Percentiles rank a stretch among this genome's conserved stretches.
phyloP scores from a whole-genome alignment of 2,888 invertebrate genomes.

The Diogma glabrata region DNA sequence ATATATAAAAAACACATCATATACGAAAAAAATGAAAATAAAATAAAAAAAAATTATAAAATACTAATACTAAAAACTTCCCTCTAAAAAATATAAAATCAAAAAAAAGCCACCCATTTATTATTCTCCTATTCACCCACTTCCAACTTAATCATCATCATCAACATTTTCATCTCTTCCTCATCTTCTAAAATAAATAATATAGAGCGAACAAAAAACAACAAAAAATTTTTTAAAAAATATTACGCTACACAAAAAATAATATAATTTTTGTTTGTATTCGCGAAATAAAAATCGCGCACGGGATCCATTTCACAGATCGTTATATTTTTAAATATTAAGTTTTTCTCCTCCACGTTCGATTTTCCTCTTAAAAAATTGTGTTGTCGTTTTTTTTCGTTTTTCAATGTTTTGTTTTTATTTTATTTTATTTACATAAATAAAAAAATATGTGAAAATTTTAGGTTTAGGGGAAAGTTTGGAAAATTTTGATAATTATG shows the following conservation, averaged over 20 bases:
- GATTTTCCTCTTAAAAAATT: too few species aligned
- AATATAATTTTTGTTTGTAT: too few species aligned
- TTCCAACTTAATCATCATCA: conserved; percentile 1
- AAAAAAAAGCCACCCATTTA: too few species aligned
- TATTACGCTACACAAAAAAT: too few species aligned
- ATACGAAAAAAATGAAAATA: too few species aligned
- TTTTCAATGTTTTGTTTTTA: too few species aligned
- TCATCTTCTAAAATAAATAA: conserved; percentile 4
- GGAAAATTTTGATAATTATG: conserved; percentile 7
- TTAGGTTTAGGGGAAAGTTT: conserved; percentile 5
- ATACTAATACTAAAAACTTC: conserved; percentile 9
- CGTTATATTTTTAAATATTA: conserved; percentile 6
- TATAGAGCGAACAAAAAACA: background rate
- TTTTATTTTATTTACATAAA: too few species aligned
- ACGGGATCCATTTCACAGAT: conserved; percentile 8
- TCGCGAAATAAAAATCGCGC: conserved; percentile 9
- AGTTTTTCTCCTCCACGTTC: conserved; percentile 6
- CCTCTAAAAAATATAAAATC: conserved; percentile 6
- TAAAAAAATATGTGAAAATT: too few species aligned
- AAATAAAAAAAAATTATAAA: conserved; percentile 8
- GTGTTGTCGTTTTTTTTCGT: too few species aligned
- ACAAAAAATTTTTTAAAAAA: conserved; percentile 8
- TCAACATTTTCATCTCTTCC: conserved; percentile 8
- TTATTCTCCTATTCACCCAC: conserved; percentile 1
- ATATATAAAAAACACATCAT: conserved; percentile 9